These are phyloP conservation scores for pig (Sus scrofa) DNA, from an alignment of 2,113 vertebrate genomes.

Conservation along the genomic window DNA sequence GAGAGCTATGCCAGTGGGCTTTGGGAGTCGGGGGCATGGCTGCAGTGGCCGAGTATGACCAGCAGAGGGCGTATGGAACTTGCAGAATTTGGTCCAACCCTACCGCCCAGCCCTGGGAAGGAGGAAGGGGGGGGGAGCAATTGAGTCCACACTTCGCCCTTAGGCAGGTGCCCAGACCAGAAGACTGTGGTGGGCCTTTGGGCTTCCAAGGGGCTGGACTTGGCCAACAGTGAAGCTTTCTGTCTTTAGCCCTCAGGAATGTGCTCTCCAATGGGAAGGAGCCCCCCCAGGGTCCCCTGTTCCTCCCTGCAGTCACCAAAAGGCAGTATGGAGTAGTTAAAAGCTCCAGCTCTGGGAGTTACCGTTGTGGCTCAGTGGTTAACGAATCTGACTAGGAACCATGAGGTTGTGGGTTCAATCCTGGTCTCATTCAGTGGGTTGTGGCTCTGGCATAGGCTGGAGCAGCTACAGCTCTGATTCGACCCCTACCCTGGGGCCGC, in stretches of 20 bases:
- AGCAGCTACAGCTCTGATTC: too few relatives aligned
- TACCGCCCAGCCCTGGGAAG: accelerated
- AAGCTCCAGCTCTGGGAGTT: background rate
- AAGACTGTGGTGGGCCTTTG: background rate
- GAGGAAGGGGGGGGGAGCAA: background rate
- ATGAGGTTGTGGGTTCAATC: too few relatives aligned
- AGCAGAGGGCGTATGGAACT: slow-evolving; percentile 62
- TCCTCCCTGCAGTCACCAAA: background rate
- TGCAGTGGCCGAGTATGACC: background rate
- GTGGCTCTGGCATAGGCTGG: too few relatives aligned
- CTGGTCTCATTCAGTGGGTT: too few relatives aligned
- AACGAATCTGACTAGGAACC: too few relatives aligned
- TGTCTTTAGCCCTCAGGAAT: background rate
- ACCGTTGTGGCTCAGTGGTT: too few relatives aligned
- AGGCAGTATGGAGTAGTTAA: background rate
- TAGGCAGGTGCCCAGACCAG: background rate
- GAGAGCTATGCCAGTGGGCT: accelerated
- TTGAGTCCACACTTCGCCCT: background rate
- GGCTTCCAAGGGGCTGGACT: background rate
- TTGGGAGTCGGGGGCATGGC: too few relatives aligned
- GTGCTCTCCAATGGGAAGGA: background rate
- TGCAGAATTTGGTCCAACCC: background rate
- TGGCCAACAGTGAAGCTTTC: background rate
- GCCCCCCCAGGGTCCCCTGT: accelerated
- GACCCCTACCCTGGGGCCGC: too few relatives aligned